A percentile compares a stretch with the other conserved stretches of the same genome.
Conservation (phyloP, 2,797 vertebrate genomes). For the Sternarchorhynchus goeldii region DNA sequence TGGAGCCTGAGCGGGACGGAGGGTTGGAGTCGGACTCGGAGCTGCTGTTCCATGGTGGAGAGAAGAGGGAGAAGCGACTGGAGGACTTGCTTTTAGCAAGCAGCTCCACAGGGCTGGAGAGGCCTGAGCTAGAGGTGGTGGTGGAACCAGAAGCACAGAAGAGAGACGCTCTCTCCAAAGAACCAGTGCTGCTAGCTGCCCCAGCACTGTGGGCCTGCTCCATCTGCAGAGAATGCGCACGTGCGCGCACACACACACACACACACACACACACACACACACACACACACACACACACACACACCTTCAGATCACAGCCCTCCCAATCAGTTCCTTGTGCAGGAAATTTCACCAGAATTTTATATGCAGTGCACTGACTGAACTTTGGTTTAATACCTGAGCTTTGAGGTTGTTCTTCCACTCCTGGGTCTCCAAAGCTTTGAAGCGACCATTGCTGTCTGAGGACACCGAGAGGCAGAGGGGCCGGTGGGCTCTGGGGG, state of each 20-base stretch:
- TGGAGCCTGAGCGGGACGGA: slow-evolving; percentile 70
- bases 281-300: slow-evolving; percentile 10
- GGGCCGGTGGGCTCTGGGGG: slow-evolving; percentile 66
- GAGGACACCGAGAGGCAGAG: slow-evolving; percentile 74
- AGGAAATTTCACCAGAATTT: not conserved
- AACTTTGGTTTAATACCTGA: slow-evolving; percentile 65
- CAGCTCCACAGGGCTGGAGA: slow-evolving; percentile 70
- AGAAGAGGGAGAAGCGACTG: slow-evolving; percentile 78
- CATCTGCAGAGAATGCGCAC: slow-evolving; percentile 69
- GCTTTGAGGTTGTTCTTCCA: slow-evolving; percentile 80
- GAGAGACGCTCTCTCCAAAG: slow-evolving; percentile 72
- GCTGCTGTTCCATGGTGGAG: slow-evolving; percentile 73
- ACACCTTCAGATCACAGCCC: not conserved
- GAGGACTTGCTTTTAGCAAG: slow-evolving; percentile 75
- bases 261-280: not conserved
- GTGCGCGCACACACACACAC: not conserved
- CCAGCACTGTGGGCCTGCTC: slow-evolving; percentile 78
- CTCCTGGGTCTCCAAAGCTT: slow-evolving; percentile 72
- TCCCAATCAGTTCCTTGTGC: not conserved
- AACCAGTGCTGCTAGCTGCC: slow-evolving; percentile 73
- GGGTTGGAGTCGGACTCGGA: slow-evolving; percentile 77
- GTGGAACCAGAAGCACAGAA: slow-evolving; percentile 74
- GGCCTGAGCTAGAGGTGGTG: slow-evolving; percentile 62
- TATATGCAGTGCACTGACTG: not conserved
- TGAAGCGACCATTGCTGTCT: slow-evolving; percentile 74